phyloP scores from a whole-genome alignment of 2,888 invertebrate species.

The Campoletis raptor region DNA sequence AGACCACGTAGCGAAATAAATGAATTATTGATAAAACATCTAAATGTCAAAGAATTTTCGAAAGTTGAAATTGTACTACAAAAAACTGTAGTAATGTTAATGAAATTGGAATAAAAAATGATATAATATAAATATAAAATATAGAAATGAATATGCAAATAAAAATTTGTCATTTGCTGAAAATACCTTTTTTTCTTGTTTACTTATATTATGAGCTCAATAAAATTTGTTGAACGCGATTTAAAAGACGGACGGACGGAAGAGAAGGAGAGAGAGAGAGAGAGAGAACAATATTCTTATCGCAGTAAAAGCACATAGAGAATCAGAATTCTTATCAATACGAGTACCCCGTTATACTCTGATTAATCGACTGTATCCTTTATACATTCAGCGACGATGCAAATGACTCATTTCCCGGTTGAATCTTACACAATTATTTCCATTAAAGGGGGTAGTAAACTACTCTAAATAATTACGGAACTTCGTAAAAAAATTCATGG shows the following conservation, averaged over 20 bases:
- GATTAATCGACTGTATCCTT: constrained; percentile 41
- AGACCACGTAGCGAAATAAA: background rate
- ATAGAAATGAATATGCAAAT: background rate
- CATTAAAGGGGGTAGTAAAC: background rate
- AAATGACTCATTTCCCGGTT: constrained; percentile 46
- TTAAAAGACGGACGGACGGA: background rate
- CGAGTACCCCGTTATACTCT: constrained; percentile 23
- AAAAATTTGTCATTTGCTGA: background rate
- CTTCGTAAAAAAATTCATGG: background rate
- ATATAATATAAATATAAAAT: background rate
- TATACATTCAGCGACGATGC: background rate
- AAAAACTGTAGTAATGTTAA: background rate
- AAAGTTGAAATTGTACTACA: background rate
- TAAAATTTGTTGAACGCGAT: background rate
- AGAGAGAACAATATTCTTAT: background rate
- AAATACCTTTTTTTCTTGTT: background rate
- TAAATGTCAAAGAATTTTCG: background rate
- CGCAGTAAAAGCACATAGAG: constrained; percentile 19
- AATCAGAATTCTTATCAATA: constrained; percentile 48
- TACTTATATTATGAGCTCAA: background rate
- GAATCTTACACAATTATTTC: constrained; percentile 22
- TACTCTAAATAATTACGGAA: constrained; percentile 1
- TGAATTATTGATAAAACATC: background rate
- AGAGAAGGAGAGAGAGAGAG: background rate
- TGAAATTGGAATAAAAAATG: background rate